phyloP scores from a whole-genome alignment of 2,797 vertebrate species.

The Poeciliopsis infans region DNA sequence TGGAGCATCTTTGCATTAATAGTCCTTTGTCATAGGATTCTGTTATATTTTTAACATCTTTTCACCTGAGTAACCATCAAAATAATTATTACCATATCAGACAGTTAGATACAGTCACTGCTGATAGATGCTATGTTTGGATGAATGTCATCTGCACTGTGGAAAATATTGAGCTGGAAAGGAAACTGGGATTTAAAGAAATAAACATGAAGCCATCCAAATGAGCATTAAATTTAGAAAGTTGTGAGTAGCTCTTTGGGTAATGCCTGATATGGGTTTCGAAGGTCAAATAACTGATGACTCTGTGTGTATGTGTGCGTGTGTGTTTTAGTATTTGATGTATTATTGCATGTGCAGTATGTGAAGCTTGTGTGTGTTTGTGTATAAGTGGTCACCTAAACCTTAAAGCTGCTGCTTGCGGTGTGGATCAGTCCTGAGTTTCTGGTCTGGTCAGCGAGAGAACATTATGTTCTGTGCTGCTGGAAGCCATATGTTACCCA shows the following conservation, averaged over 20 bases:
- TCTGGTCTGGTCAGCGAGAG: conserved; percentile 58
- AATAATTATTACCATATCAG: background rate
- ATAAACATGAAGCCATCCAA: background rate
- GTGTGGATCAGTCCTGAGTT: conserved; percentile 46
- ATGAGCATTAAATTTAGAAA: background rate
- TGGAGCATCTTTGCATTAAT: background rate
- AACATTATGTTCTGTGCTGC: conserved; percentile 78
- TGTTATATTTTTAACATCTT: background rate
- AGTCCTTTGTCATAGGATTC: background rate
- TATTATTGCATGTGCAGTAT: background rate
- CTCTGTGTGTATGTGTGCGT: background rate
- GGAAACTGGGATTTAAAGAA: background rate
- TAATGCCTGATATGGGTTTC: background rate
- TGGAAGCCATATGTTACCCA: conserved; percentile 73
- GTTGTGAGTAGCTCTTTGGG: background rate
- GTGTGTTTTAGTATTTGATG: background rate
- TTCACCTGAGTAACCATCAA: no score
- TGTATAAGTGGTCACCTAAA: conserved; percentile 32
- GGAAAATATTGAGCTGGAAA: background rate
- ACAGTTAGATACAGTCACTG: background rate
- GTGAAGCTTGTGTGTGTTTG: conserved; percentile 6
- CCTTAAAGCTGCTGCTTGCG: conserved; percentile 44
- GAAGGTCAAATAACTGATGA: conserved; percentile 5
- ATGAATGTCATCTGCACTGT: background rate
- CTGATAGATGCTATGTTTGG: conserved; percentile 4